Base-by-base conservation (phyloP, 2,888 invertebrate genomes). In the Timandra comae region DNA sequence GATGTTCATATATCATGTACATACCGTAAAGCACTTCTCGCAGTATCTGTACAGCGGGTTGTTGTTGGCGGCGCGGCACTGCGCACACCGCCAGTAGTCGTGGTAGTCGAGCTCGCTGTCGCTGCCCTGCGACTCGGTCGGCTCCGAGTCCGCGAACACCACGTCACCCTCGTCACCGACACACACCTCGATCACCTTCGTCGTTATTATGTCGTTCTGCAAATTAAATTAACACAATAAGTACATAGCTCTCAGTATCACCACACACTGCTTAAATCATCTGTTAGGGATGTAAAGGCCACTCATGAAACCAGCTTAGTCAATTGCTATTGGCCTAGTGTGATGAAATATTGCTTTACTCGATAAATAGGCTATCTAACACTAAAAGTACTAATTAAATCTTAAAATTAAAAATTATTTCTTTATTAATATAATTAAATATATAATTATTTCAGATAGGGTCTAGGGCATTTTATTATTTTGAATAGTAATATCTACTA, bases 1-100 rank as follows among this genome's bases (percentile, higher is more conserved):
- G n/a, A n/a, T n/a, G n/a, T n/a, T n/a, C n/a, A n/a, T n/a, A n/a
- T n/a, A n/a, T n/a, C n/a, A 22, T 4, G 7, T 3, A 16, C 23
- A 23, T 19, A 91, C 91, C 90, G 90, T 89, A 67, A 88, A 91
- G 64, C 91, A 92, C 72, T 89, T 89, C 65, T 90, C 88, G 70
- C 92, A 92, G 76, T 89, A 91, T 43, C 90, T 75, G 62, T 88
- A 91, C 35, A 87, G 72, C 22, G 91, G 90, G 76, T 90, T 90
- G 65, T 91, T 88, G 61, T 86, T 89, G 47, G 70, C 65, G 29
- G 87, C 85, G 43, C 81, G 85, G 73, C 92, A 92, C 58, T 88
- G 89, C 9, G 89, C 86, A 64, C 92, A 92, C 33, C 81, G 78
- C 87, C 89, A 86, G 73, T 89, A 91, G 67, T 89, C 90, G 49